Percentiles rank a stretch among this genome's conserved stretches.
Conservation (phyloP, 2,888 invertebrate species). For the Pseudoips prasinana region DNA sequence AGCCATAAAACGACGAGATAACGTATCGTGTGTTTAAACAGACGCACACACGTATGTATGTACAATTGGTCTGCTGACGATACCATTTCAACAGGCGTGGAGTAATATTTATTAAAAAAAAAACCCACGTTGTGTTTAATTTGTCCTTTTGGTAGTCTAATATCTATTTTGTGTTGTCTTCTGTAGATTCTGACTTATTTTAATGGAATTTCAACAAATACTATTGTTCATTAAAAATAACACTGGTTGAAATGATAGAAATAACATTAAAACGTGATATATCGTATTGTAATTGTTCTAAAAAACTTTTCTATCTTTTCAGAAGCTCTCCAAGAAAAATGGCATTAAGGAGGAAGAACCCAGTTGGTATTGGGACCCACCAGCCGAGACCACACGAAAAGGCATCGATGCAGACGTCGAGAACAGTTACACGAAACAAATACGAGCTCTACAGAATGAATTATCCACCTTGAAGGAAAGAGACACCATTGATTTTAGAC, state of each 20-base stretch:
- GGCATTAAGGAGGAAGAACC: slow-evolving; percentile 72
- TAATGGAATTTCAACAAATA: too few species aligned
- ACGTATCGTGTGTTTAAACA: slow-evolving; percentile 52
- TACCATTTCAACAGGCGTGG: slow-evolving; percentile 1
- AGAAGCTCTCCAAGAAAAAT: slow-evolving; percentile 69
- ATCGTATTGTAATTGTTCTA: too few species aligned
- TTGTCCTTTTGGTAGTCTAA: too few species aligned
- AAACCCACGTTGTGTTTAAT: background rate
- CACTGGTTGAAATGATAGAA: too few species aligned
- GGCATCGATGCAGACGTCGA: slow-evolving; percentile 40
- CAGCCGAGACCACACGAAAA: slow-evolving; percentile 44
- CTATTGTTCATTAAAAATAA: too few species aligned
- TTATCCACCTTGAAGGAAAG: slow-evolving; percentile 63
- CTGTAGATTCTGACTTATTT: too few species aligned
- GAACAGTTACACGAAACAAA: slow-evolving; percentile 56
- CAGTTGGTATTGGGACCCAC: slow-evolving; percentile 81
- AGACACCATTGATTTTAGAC: slow-evolving; percentile 45
- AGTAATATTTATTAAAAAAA: background rate
- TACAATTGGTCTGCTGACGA: slow-evolving; percentile 29
- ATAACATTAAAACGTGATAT: too few species aligned
- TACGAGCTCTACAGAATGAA: slow-evolving; percentile 63
- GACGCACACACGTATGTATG: slow-evolving; percentile 31
- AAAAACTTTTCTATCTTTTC: slow-evolving; percentile 51
- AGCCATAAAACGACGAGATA: slow-evolving; percentile 51
- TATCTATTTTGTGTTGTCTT: too few species aligned